Evolutionary conservation across 1,140 invertebrate species (phyloP), one percentile per base, ranked within the genome.

Genomic region (Drosophila sucinea): DNA sequence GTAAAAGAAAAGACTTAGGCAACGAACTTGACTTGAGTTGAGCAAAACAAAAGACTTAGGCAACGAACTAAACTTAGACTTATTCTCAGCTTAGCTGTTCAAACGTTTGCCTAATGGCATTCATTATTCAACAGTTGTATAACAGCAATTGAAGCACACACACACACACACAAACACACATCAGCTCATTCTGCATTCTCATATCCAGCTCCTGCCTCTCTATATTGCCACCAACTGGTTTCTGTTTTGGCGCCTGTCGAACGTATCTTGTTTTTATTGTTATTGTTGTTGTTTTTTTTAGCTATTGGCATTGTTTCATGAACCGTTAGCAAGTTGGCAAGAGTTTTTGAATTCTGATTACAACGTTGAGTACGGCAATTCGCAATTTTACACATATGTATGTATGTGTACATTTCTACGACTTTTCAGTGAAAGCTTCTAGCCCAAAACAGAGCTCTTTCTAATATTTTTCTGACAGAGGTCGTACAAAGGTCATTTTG

Each of bases 51-150:
- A 76, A 68, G 73, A 76, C 73, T 79, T 68, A 44, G 68, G 30
- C 68, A 75, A 75, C 76, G 44, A 78, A 75, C 72, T 67, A 40
- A 64, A 55, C 41, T 35, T n/a, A 25, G 8, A 35, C 33, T 40
- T 51, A 40, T 51, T 54, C 8, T 10, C 40, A 68, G 41, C 47
- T 67, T 32, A 44, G 41, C 25, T 69, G 73, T 44, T 56, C 35
- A 70, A 77, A 71, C 51, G 40, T 51, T 60, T 35, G 47, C 8
- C 56, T 77, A 77, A 80, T 80, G 60, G 60, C 60, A 32, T 47
- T 63, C 65, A 83, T 83, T 83, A 83, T 83, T 76, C 73, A 83
- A 83, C 80, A 76, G 80, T 83, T 83, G 60, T 83, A 83, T 83
- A 69, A 73, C 73, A 77, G 68, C 80, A 77, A 69, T 60, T 73